A percentile compares a stretch with the other conserved stretches of the same genome.
These are phyloP conservation scores for Aphaenogaster floridana DNA, from an alignment of 1,140 invertebrate species.

Conservation along the genomic window DNA sequence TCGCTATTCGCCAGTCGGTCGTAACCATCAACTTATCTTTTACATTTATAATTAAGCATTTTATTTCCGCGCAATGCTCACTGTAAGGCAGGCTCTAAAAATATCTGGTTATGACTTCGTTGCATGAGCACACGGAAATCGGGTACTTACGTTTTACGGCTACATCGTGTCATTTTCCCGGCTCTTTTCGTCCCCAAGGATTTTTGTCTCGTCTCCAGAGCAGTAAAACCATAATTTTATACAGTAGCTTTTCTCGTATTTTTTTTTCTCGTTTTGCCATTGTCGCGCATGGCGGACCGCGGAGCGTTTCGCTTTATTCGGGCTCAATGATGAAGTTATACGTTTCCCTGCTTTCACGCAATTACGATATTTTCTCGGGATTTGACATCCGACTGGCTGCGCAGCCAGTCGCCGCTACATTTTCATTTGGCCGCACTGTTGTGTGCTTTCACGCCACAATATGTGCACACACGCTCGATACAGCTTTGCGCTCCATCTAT, in stretches of 20 bases:
- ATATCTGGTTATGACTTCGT: conserved; percentile 52
- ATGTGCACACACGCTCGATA: conserved; percentile 47
- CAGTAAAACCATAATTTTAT: conserved; percentile 65
- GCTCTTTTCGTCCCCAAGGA: conserved; percentile 25
- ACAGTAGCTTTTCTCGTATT: conserved; percentile 7
- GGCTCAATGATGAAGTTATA: conserved; percentile 64
- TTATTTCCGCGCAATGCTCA: conserved; percentile 46
- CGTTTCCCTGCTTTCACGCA: conserved; percentile 68
- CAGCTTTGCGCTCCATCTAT: conserved; percentile 34
- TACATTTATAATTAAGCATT: conserved; percentile 62
- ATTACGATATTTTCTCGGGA: conserved; percentile 72
- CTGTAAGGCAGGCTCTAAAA: conserved; percentile 47
- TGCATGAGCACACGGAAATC: conserved; percentile 50
- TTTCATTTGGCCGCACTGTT: conserved; percentile 73
- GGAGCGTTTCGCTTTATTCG: conserved; percentile 57
- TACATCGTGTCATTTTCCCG: conserved; percentile 60
- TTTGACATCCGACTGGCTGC: conserved; percentile 60
- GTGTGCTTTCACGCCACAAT: conserved; percentile 45
- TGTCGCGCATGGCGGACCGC: conserved; percentile 18
- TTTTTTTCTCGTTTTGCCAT: conserved; percentile 29
- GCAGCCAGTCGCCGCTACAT: conserved; percentile 68
- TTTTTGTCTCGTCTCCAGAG: conserved; percentile 46
- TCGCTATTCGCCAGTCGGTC: conserved; percentile 6
- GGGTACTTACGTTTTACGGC: conserved; percentile 55
- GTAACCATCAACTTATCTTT: conserved; percentile 39